phyloP scores from a whole-genome alignment of 2,113 vertebrate species.

The Gallinago media region DNA sequence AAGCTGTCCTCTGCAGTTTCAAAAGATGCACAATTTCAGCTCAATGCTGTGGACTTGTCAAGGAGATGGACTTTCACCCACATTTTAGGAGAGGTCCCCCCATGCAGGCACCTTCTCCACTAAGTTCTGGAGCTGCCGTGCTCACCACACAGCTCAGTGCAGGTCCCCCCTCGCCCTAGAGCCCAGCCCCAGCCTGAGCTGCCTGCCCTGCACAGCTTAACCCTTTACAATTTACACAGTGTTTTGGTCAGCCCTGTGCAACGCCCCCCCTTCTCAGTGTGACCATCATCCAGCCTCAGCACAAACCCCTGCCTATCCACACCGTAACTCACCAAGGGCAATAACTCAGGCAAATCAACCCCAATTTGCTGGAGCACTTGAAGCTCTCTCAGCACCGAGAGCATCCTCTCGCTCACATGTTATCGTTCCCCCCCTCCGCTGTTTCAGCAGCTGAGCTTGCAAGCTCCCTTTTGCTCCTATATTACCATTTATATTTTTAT shows the following conservation, averaged over 20 bases:
- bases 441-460: constrained; percentile 51
- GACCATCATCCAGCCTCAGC: neutral
- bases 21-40: neutral
- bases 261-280: neutral
- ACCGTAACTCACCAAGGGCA: neutral
- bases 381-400: neutral
- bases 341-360: neutral
- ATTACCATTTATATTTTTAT: neutral
- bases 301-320: neutral
- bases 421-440: neutral
- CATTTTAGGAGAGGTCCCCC: neutral
- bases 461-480: neutral
- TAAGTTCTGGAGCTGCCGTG: neutral
- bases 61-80: neutral
- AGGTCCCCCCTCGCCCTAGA: fast-evolving
- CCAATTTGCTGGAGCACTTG: neutral
- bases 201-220: neutral
- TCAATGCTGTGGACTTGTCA: neutral
- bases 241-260: neutral
- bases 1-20: neutral
- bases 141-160: neutral
- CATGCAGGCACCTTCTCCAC: neutral
- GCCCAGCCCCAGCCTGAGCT: neutral
- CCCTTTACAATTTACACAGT: too few relatives aligned
- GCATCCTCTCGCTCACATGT: constrained; percentile 19